These are phyloP conservation scores for Drosophila leontia DNA, from an alignment of 1,140 invertebrate genomes.

Conservation along the genomic window DNA sequence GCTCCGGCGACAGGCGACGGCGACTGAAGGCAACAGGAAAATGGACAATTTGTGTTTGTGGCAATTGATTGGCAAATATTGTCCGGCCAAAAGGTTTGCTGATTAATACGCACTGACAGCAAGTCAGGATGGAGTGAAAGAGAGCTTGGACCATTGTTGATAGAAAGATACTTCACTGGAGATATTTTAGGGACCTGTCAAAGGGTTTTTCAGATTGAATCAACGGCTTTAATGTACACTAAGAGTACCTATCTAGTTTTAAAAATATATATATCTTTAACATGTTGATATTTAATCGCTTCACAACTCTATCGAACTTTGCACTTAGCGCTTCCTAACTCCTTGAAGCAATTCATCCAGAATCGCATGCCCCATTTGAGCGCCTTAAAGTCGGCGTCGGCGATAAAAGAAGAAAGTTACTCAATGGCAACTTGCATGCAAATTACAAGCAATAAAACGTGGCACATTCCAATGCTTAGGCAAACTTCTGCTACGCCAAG, in stretches of 20 bases:
- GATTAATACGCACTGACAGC: slow-evolving; percentile 76
- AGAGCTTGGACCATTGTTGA: slow-evolving; percentile 1
- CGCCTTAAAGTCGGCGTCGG: slow-evolving; percentile 60
- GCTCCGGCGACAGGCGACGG: slow-evolving; percentile 61
- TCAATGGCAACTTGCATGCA: slow-evolving; percentile 76
- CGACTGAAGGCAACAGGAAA: slow-evolving; percentile 72
- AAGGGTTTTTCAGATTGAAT: not conserved
- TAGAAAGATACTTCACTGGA: not conserved
- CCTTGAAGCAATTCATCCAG: slow-evolving; percentile 45
- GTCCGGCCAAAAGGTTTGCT: slow-evolving; percentile 78
- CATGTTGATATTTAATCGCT: not conserved
- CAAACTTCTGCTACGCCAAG: slow-evolving; percentile 65
- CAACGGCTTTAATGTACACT: not conserved
- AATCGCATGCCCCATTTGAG: slow-evolving; percentile 62
- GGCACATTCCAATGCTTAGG: slow-evolving; percentile 64
- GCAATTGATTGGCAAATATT: slow-evolving; percentile 85
- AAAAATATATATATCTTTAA: not conserved
- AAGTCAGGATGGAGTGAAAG: slow-evolving; percentile 40
- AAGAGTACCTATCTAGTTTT: not conserved
- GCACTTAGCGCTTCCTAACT: slow-evolving; percentile 36
- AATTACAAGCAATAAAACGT: slow-evolving; percentile 81
- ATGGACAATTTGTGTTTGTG: slow-evolving; percentile 85
- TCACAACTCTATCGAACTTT: slow-evolving; percentile 21
- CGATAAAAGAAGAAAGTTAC: slow-evolving; percentile 73
- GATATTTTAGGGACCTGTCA: not conserved